A percentile compares a stretch with the other conserved stretches of the same genome.
Evolutionary conservation across 1,140 invertebrate genomes (phyloP).

Genomic region (Eriocheir sinensis): DNA sequence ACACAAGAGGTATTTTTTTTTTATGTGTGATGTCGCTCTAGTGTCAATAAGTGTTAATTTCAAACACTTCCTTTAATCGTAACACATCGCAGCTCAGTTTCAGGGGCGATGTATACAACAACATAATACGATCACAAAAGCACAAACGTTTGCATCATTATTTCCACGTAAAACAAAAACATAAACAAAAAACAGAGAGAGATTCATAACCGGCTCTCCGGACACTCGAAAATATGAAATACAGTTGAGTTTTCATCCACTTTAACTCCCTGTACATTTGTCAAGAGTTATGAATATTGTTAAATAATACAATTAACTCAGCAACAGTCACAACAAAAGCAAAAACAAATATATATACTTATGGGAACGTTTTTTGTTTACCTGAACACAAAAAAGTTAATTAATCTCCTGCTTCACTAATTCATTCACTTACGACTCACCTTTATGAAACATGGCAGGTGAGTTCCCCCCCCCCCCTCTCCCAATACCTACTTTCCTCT

Average conservation of each 20-base stretch:
- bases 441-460: neutral
- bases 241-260: neutral
- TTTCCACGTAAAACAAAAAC: neutral
- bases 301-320: conserved; percentile 27
- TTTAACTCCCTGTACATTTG: neutral
- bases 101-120: neutral
- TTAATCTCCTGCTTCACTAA: neutral
- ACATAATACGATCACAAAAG: neutral
- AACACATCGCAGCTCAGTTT: too few relatives aligned
- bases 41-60: neutral
- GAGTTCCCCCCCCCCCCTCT: too few relatives aligned
- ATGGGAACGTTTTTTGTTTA: neutral
- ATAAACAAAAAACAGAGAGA: too few relatives aligned
- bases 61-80: neutral
- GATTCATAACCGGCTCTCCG: too few relatives aligned
- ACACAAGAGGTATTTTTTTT: too few relatives aligned
- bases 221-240: neutral
- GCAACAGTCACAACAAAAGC: neutral
- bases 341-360: neutral
- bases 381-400: neutral
- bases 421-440: neutral
- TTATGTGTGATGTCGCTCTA: neutral
- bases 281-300: conserved; percentile 2
- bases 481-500: too few relatives aligned
- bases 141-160: neutral